phyloP scores from a whole-genome alignment of 1,140 invertebrate species.

The Sinella curviseta region DNA sequence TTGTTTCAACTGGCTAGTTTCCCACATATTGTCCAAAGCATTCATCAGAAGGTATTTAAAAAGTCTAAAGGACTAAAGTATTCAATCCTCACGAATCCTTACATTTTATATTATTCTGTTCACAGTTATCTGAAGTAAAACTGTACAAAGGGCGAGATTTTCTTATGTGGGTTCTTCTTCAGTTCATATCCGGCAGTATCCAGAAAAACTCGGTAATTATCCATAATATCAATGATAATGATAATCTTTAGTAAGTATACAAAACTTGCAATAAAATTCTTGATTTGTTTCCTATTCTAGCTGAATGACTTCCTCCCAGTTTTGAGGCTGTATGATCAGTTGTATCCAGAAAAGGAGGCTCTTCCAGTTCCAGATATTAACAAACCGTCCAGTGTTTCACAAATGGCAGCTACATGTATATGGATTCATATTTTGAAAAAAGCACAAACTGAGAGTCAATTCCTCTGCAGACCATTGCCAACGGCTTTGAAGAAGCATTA shows the following conservation, averaged over 20 bases:
- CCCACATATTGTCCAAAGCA: constrained; percentile 82
- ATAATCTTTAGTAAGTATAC: constrained; percentile 38
- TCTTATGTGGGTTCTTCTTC: constrained; percentile 95
- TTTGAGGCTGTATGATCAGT: constrained; percentile 83
- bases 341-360: constrained; percentile 85
- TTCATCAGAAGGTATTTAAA: constrained; percentile 81
- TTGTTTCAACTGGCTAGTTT: constrained; percentile 92
- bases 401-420: constrained; percentile 91
- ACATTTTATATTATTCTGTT: constrained; percentile 36
- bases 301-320: constrained; percentile 86
- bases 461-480: constrained; percentile 76
- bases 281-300: constrained; percentile 55
- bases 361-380: constrained; percentile 85
- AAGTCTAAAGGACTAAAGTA: neutral
- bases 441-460: constrained; percentile 76
- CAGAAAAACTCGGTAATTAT: constrained; percentile 87
- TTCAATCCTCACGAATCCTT: neutral
- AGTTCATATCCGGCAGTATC: constrained; percentile 95
- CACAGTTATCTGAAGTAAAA: constrained; percentile 72
- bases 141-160: constrained; percentile 88
- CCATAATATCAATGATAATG: too few species aligned
- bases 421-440: constrained; percentile 96
- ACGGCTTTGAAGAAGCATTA: constrained; percentile 79
- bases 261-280: constrained; percentile 26
- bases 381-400: constrained; percentile 81